Evolutionary conservation across 2,888 invertebrate genomes (phyloP).

Genomic region (Tiphia femorata): DNA sequence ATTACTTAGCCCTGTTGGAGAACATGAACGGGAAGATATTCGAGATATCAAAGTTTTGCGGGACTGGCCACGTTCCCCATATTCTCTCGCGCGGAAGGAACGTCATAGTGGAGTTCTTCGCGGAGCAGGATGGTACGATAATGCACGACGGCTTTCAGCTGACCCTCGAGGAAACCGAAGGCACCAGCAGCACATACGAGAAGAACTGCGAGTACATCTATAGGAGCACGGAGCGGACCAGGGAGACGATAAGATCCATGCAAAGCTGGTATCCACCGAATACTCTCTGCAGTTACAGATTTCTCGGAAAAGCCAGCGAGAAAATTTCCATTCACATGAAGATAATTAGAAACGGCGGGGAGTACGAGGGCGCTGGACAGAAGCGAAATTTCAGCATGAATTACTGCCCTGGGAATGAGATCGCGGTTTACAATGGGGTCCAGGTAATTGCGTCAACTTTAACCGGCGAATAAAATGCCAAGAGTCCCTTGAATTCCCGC

Average conservation of each 20-base stretch:
- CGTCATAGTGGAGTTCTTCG: conserved; percentile 55
- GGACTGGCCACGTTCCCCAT: conserved; percentile 54
- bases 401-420: conserved; percentile 57
- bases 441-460: conserved; percentile 26
- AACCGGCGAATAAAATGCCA: too few relatives aligned
- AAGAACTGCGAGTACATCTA: conserved; percentile 52
- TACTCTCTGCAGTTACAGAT: conserved; percentile 56
- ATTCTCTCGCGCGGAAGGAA: conserved; percentile 54
- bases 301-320: conserved; percentile 48
- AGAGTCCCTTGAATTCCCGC: not conserved
- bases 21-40: conserved; percentile 52
- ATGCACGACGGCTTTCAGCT: conserved; percentile 60
- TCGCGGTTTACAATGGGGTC: conserved; percentile 56
- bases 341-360: conserved; percentile 48
- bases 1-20: conserved; percentile 54
- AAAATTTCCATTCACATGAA: conserved; percentile 52
- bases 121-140: conserved; percentile 57
- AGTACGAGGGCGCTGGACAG: conserved; percentile 23
- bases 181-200: conserved; percentile 27
- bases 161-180: conserved; percentile 50
- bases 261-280: conserved; percentile 57
- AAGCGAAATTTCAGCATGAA: conserved; percentile 43
- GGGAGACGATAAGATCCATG: conserved; percentile 50
- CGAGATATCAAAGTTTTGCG: conserved; percentile 57
- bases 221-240: conserved; percentile 44